Base-by-base conservation (phyloP, 2,888 invertebrate species). In the Atherix ibis region DNA sequence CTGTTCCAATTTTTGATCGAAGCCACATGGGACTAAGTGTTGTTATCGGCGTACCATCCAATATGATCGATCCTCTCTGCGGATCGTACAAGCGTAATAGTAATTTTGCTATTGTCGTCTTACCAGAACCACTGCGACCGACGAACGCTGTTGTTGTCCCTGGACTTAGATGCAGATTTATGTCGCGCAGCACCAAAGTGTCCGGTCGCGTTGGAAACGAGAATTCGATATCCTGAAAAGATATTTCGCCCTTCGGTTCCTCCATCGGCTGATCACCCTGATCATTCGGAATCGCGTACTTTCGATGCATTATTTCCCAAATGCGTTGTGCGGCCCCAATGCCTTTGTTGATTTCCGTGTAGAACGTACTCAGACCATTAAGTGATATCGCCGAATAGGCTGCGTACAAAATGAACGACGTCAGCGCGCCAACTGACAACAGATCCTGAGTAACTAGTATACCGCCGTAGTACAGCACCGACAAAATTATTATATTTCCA, bases 121-220 rank as follows among this genome's bases (percentile, higher is more conserved):
- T 97, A 1, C 97, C 97, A 17, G 87, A 87, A 0, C 95, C 95
- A 38, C 91, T 92, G 1, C 85, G 67, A 0, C 95, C 95, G 0
- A 97, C 77, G 12, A 77, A 54, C 0, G 91, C 91, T 8, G 84
- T 72, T 1, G 84, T 73, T 41, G 72, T 70, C 8, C 78, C 77
- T 1, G 78, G 72, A 1, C 68, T 65, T 4, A 88, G 63, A 5
- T 64, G 65, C 18, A 91, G 63, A 43, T 64, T 70, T 15, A 91
- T 64, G 18, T 74, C 68, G 31, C 70, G 65, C 34, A 91, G 64
- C 3, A 84, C 68, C 3, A 51, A 44, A 14, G 58, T 55, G 17
- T 75, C 69, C 0, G 64, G 56, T 31, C 80, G 65, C 0, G 73
- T 65, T 0, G 79, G 76, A 57, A 89, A 91, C 1, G 64, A 63